Conservation (phyloP, 92 coral and sea anemone genomes). For the Epizoanthus illoricatus region DNA sequence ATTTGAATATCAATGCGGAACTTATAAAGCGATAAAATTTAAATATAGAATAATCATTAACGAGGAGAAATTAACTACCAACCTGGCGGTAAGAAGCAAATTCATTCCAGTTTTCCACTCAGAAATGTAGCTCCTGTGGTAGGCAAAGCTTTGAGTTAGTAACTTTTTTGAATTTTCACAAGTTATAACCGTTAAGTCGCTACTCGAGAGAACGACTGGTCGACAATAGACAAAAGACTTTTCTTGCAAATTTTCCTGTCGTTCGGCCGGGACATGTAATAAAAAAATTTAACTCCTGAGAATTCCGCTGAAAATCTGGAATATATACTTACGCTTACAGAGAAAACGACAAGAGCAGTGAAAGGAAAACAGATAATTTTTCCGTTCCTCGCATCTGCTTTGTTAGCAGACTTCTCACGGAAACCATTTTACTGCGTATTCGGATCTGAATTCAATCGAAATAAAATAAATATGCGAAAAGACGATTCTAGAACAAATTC, state of each 20-base stretch:
- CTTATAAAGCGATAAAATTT: background rate
- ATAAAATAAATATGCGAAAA: constrained; percentile 22
- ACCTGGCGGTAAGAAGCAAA: constrained; percentile 3
- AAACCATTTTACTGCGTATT: constrained; percentile 24
- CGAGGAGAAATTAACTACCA: constrained; percentile 18
- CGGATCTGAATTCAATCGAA: constrained; percentile 26
- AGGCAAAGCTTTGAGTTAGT: background rate
- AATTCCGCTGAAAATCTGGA: background rate
- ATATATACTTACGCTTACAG: background rate
- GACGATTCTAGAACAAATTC: constrained; percentile 20
- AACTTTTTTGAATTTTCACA: background rate
- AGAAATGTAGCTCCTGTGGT: constrained; percentile 2
- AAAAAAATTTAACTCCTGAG: background rate
- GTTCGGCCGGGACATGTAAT: background rate
- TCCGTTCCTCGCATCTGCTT: background rate
- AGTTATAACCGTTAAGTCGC: background rate
- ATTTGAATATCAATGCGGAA: constrained; percentile 10
- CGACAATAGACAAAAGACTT: too few species aligned
- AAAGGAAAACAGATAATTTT: background rate
- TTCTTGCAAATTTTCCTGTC: too few species aligned
- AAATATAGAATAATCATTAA: constrained; percentile 15
- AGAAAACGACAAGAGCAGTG: background rate
- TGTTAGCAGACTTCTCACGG: constrained; percentile 15
- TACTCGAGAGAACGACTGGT: too few species aligned
- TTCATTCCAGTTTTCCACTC: constrained; percentile 9